A percentile compares a stretch with the other conserved stretches of the same genome.
These are phyloP conservation scores for Fragum fragum DNA, from an alignment of 2,888 invertebrate species.

Conservation along the genomic window DNA sequence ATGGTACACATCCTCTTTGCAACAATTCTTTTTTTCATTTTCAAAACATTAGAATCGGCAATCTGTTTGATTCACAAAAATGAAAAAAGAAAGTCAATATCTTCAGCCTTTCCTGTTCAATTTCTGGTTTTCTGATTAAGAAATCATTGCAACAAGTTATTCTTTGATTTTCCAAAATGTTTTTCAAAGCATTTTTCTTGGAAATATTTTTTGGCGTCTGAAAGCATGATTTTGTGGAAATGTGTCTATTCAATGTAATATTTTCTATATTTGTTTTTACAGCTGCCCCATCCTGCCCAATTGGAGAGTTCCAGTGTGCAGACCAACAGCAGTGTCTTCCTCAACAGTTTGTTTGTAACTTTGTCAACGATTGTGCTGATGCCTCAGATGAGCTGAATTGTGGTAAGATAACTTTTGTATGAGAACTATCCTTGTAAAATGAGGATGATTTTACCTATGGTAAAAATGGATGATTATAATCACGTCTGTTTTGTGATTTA, in stretches of 20 bases:
- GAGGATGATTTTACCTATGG: too few relatives aligned
- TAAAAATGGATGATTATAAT: too few relatives aligned
- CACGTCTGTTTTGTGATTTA: too few relatives aligned
- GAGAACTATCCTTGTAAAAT: too few relatives aligned
- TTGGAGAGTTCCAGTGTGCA: slow-evolving; percentile 80
- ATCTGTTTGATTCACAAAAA: too few relatives aligned
- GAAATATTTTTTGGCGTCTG: not conserved
- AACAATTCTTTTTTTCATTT: too few relatives aligned
- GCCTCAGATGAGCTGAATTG: slow-evolving; percentile 79
- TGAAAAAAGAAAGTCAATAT: too few relatives aligned
- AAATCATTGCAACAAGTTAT: not conserved
- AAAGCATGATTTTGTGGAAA: not conserved
- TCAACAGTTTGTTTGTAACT: slow-evolving; percentile 70
- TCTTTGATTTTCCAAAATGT: not conserved
- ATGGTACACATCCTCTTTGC: too few relatives aligned
- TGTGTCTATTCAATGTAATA: not conserved
- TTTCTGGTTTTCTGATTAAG: too few relatives aligned
- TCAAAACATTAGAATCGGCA: too few relatives aligned
- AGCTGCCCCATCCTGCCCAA: slow-evolving; percentile 63
- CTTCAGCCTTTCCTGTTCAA: too few relatives aligned
- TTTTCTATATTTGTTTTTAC: not conserved
- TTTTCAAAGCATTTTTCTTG: not conserved
- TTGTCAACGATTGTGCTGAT: slow-evolving; percentile 75
- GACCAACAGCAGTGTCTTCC: slow-evolving; percentile 76
- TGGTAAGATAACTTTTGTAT: slow-evolving; percentile 37